Percentiles rank a stretch among this genome's conserved stretches.
Conservation (phyloP, 2,888 invertebrate species). For the Autographa pulchrina region DNA sequence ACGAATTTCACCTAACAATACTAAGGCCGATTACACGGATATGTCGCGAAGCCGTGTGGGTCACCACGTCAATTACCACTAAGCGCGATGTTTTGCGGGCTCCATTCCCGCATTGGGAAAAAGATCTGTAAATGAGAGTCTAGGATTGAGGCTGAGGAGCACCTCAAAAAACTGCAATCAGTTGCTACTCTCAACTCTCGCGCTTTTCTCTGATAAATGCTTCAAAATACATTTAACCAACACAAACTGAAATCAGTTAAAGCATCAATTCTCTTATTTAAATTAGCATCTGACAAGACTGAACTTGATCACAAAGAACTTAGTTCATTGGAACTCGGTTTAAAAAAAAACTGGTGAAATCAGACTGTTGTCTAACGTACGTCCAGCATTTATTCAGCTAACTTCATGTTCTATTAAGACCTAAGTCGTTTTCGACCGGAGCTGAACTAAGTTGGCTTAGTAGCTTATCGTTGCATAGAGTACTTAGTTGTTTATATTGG, state of each 20-base stretch:
- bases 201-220: not conserved
- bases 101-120: no score
- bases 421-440: not conserved
- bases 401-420: slow-evolving; percentile 8
- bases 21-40: not conserved
- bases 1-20: not conserved
- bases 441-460: slow-evolving; percentile 2
- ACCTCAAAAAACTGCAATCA: no score
- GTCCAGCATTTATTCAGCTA: not conserved
- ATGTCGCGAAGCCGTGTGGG: not conserved
- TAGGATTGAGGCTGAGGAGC: no score
- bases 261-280: not conserved
- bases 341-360: not conserved
- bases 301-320: not conserved
- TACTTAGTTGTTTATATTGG: not conserved
- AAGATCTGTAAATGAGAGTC: no score
- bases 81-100: no score
- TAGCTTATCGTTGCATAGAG: slow-evolving; percentile 3
- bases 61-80: no score
- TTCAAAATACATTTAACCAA: not conserved
- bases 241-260: no score
- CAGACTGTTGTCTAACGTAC: not conserved
- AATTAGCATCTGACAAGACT: not conserved
- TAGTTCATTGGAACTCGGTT: not conserved
- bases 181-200: not conserved